These are phyloP conservation scores for Corydoras sp. DNA, from an alignment of 2,113 vertebrate genomes.

Conservation along the genomic window DNA sequence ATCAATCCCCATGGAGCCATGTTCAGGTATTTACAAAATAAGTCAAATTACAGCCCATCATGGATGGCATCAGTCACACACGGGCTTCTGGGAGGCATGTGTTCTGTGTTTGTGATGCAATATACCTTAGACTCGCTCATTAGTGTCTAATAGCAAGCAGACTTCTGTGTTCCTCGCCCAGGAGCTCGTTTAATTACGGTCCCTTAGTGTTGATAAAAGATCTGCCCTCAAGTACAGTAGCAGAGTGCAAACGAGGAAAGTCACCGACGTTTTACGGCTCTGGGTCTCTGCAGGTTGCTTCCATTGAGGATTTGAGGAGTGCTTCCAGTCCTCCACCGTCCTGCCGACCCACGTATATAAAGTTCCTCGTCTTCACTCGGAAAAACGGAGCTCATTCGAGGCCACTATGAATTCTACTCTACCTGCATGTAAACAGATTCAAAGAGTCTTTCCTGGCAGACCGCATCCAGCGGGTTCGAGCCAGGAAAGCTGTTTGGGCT, in stretches of 20 bases:
- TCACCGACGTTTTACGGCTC: slow-evolving; percentile 51
- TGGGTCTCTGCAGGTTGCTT: slow-evolving; percentile 27
- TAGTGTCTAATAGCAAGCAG: slow-evolving; percentile 40
- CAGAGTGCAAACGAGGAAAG: slow-evolving; percentile 46
- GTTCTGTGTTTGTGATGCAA: slow-evolving; percentile 38
- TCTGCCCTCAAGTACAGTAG: slow-evolving; percentile 38
- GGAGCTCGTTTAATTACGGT: slow-evolving; percentile 16
- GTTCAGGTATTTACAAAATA: slow-evolving; percentile 20
- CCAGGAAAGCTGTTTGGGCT: slow-evolving; percentile 67
- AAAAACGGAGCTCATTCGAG: slow-evolving; percentile 48
- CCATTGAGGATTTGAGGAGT: background rate
- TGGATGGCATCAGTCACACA: slow-evolving; percentile 13
- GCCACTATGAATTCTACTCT: slow-evolving; percentile 49
- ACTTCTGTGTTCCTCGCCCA: slow-evolving; percentile 32
- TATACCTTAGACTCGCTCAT: slow-evolving; percentile 35
- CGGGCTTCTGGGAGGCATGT: slow-evolving; percentile 19
- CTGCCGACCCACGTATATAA: slow-evolving; percentile 40
- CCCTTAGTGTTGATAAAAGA: slow-evolving; percentile 25
- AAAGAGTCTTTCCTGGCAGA: slow-evolving; percentile 60
- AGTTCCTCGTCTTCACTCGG: slow-evolving; percentile 38
- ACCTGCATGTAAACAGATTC: slow-evolving; percentile 64
- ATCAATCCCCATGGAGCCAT: slow-evolving; percentile 8
- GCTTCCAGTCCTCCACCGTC: slow-evolving; percentile 15
- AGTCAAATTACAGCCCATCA: slow-evolving; percentile 20
- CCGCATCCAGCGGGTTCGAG: slow-evolving; percentile 22